Evolutionary conservation across 2,113 vertebrate genomes (phyloP), one percentile per base, ranked within the genome.

Genomic region (Hiodon tergisus): DNA sequence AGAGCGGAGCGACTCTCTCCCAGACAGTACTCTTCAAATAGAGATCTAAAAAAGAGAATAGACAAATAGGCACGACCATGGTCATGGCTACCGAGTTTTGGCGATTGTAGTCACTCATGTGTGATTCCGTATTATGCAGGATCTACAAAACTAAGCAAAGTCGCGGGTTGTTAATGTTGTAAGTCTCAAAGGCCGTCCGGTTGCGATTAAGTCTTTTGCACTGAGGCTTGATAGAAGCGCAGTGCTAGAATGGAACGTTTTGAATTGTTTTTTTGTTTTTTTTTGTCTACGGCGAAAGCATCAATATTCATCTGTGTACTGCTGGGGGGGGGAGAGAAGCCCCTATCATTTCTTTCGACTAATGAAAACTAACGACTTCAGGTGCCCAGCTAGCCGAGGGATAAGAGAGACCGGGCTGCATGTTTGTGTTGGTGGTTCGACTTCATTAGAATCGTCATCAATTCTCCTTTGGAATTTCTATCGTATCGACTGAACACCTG

Each of bases 351-450:
- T 81, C 84, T 81, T 77, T 73, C 66, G 11, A 50, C 79, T 90
- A 90, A 92, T 91, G 89, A 88, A 91, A 91, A 91, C 88, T 86
- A 90, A 92, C 85, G 88, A 90, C 83, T 88, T 85, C 86, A 88
- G 86, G 85, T 89, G 88, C 80, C 65, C 77, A 66, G 78, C 58
- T 57, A 75, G 80, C 52, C 67, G 77, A 69, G 80, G 80, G 78
- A 69, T 75, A 83, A 81, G 82, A 81, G 75, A 62, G 73, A 75
- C 77, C 81, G 67, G 85, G 86, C 83, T 82, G 82, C 77, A 57
- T 87, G 88, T 91, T 89, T 88, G 87, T 84, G 84, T 84, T 86
- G 86, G 76, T 86, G 86, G 87, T 87, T 90, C 77, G 79, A 85
- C 83, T 89, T 89, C 86, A 88, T 89, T 88, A 88, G 82, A 75